Evolutionary conservation across 2,888 invertebrate species (phyloP).

Genomic region (Aphelenchoides bicaudatus): DNA sequence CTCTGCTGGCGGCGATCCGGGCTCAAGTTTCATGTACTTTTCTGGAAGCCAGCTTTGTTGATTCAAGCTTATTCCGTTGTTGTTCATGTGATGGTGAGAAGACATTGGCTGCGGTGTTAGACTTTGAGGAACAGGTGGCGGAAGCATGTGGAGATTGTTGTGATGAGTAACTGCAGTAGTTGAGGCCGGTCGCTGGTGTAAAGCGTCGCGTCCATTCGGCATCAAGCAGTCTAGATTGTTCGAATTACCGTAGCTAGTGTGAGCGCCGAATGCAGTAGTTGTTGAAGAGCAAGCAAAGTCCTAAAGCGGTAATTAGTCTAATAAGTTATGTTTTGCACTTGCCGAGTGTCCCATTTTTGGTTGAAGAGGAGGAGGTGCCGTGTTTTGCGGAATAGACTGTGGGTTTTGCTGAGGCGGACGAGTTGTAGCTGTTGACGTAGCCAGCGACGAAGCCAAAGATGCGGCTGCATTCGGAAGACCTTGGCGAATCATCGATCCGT

Average conservation of each 20-base stretch:
- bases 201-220: conserved; percentile 17
- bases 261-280: conserved; percentile 12
- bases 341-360: conserved; percentile 5
- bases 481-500: conserved; percentile 3
- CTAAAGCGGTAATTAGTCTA: conserved; percentile 17
- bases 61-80: neutral
- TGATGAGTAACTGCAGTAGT: conserved; percentile 37
- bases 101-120: conserved; percentile 34
- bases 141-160: conserved; percentile 23
- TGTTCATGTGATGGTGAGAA: conserved; percentile 18
- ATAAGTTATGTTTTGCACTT: neutral
- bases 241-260: conserved; percentile 19
- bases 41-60: conserved; percentile 27
- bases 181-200: conserved; percentile 38
- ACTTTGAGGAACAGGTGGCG: conserved; percentile 37
- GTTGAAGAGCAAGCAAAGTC: conserved; percentile 31
- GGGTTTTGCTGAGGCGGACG: conserved; percentile 10
- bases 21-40: conserved; percentile 54
- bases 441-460: conserved; percentile 23
- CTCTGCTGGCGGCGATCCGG: conserved; percentile 53
- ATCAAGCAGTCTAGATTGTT: conserved; percentile 20
- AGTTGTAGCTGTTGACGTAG: too few relatives aligned
- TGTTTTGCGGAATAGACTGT: neutral
- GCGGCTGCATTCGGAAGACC: conserved; percentile 28
- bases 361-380: conserved; percentile 1